phyloP scores from a whole-genome alignment of 2,888 invertebrate species.

The Drosophila atripex region DNA sequence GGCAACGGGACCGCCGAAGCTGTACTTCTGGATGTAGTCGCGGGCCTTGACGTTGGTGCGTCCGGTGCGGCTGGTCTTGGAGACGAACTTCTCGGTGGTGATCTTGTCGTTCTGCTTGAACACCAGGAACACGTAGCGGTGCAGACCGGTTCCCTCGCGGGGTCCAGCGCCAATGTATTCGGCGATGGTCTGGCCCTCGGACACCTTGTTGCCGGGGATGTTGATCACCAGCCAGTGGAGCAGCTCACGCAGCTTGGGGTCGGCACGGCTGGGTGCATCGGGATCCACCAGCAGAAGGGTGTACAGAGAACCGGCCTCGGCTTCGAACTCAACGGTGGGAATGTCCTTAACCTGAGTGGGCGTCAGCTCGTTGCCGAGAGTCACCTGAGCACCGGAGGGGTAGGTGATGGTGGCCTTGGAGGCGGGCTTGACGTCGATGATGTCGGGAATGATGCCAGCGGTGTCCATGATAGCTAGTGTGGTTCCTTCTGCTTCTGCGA shows the following conservation, averaged over 20 bases:
- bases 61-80: conserved; percentile 82
- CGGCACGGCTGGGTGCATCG: conserved; percentile 93
- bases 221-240: conserved; percentile 96
- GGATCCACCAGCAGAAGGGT: conserved; percentile 87
- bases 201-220: conserved; percentile 89
- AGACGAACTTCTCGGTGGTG: conserved; percentile 66
- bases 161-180: conserved; percentile 94
- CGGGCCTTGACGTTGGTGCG: conserved; percentile 87
- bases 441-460: conserved; percentile 78
- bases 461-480: conserved; percentile 68
- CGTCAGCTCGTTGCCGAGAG: conserved; percentile 89
- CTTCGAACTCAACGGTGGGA: conserved; percentile 79
- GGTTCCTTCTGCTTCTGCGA: conserved; percentile 47
- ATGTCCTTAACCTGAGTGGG: conserved; percentile 86
- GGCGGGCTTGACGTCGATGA: conserved; percentile 74
- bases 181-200: conserved; percentile 90
- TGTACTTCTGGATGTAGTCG: conserved; percentile 90
- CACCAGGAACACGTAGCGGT: conserved; percentile 91
- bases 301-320: conserved; percentile 76
- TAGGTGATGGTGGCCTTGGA: conserved; percentile 69
- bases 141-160: conserved; percentile 89
- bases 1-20: conserved; percentile 89
- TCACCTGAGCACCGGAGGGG: conserved; percentile 84
- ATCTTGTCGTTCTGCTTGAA: conserved; percentile 87
- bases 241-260: conserved; percentile 93